These are phyloP conservation scores for Dunckerocampus dactyliophorus DNA, from an alignment of 2,113 vertebrate genomes.

Conservation along the genomic window DNA sequence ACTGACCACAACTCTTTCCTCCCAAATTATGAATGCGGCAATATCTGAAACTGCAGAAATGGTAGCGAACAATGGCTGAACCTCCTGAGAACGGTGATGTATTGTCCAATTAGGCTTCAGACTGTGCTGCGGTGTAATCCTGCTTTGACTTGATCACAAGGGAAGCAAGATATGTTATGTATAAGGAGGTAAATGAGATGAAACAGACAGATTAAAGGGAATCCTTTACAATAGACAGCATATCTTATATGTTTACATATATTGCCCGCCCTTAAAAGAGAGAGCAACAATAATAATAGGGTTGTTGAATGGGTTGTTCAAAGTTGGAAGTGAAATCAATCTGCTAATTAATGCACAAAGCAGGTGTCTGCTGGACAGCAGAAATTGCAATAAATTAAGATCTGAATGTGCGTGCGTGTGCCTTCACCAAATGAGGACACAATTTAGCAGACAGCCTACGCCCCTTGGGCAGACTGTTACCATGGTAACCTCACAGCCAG, in stretches of 20 bases:
- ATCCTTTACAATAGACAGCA: not conserved
- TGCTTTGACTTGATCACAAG: not conserved
- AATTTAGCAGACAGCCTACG: slow-evolving; percentile 65
- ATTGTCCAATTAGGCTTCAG: slow-evolving; percentile 43
- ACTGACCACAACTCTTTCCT: slow-evolving; percentile 9
- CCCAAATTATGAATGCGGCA: slow-evolving; percentile 25
- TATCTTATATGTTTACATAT: not conserved
- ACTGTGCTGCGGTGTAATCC: slow-evolving; percentile 8
- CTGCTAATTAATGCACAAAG: slow-evolving; percentile 31
- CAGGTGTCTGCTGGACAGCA: slow-evolving; percentile 26
- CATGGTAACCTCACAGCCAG: slow-evolving; percentile 67
- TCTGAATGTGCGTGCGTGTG: slow-evolving; percentile 15
- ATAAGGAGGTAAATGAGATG: not conserved
- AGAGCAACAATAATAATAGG: slow-evolving; percentile 33
- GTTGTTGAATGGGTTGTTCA: slow-evolving; percentile 17
- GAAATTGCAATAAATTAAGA: slow-evolving; percentile 24
- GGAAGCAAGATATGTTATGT: not conserved
- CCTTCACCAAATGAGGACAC: slow-evolving; percentile 56
- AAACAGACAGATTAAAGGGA: slow-evolving; percentile 1
- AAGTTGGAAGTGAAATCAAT: slow-evolving; percentile 17
- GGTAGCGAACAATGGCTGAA: slow-evolving; percentile 23
- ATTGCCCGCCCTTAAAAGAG: slow-evolving; percentile 4
- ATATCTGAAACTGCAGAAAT: slow-evolving; percentile 38
- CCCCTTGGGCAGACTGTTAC: slow-evolving; percentile 66
- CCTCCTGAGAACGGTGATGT: slow-evolving; percentile 18